Evolutionary conservation across 1,140 invertebrate species (phyloP), one percentile per base, ranked within the genome.

Genomic region (Helicoverpa armigera): DNA sequence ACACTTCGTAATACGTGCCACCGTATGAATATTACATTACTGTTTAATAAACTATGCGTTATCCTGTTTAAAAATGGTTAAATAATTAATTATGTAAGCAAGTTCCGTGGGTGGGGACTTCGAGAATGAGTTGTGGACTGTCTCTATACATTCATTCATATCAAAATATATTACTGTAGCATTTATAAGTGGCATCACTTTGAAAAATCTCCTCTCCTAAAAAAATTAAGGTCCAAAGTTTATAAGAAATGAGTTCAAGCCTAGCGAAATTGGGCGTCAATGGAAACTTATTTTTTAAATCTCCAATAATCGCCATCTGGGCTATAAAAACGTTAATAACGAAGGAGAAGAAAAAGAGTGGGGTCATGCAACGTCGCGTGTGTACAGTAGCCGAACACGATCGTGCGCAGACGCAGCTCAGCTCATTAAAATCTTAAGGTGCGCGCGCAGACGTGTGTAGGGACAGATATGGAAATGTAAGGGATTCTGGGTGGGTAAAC

Each of bases 291-390:
- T 73, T 63, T 73, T 80, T 77, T 77, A 67, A 58, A 67, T 78
- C 56, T 43, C 53, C 51, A 69, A 56, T 70, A 67, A 79, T 79
- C n/a, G 63, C 63, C 61, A 53, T 58, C 51, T 51, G 74, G 58
- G 35, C 74, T 18, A 63, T 76, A 63, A 76, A 76, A 54, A 69
- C 72, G 48, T 67, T 81, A 75, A 75, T 67, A 73, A 69, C 18
- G 53, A 63, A 43, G 53, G 70, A 43, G 69, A 65, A 73, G 54
- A 82, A 63, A 79, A 82, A 74, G 29, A 16, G n/a, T 70, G 18
- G 65, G 80, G 88, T 85, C 87, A 90, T 89, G 88, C 87, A 83
- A 90, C 81, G 82, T 90, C 85, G 88, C 88, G 87, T 90, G 88
- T 83, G 82, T 83, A 80, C 72, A 35, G 73, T 60, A 61, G 73